Evolutionary conservation across 2,113 vertebrate species (phyloP), one percentile per base, ranked within the genome.

Genomic region (Orcinus orca): DNA sequence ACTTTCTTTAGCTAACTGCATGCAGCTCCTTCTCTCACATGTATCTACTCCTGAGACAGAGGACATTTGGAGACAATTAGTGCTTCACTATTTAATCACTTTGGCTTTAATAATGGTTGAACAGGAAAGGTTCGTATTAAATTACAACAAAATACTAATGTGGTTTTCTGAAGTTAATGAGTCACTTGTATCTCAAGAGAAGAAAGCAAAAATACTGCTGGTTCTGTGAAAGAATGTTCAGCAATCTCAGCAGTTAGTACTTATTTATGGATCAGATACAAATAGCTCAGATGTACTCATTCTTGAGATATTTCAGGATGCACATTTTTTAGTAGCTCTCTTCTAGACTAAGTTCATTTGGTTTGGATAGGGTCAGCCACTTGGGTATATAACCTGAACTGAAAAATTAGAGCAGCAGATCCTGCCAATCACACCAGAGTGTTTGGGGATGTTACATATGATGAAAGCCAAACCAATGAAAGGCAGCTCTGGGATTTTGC

Each of bases 131-230:
- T 81, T 96, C 60, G 65, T 67, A 80, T 92, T 96, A 95, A 95
- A 92, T 84, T 88, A 95, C 38, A 93, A 65, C 36, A 87, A 83
- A 90, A 87, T 53, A 92, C 36, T 92, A 94, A 90, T 74, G 68
- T 74, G 73, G 14, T 95, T 92, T 93, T 88, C 73, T 87, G 55
- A 89, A 97, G 63, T 41, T 83, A 97, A 97, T 95, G 94, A 95
- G n/a, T 58, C 82, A 38, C 44, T 96, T 71, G 74, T 41, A 33
- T 29, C n/a, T 68, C 58, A 58, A 74, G 41, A 95, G 53, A 94
- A 97, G 70, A 76, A 90, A 93, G 47, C 3, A 9, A 65, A 96
- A 96, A 70, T 90, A 68, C 25, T 90, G 23, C 74, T 92, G 36
- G 2, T 58, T 87, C 76, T 33, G 17, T 33, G 41, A 86, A 88